Evolutionary conservation across 2,888 invertebrate genomes (phyloP).

Genomic region (Celastrina argiolus): DNA sequence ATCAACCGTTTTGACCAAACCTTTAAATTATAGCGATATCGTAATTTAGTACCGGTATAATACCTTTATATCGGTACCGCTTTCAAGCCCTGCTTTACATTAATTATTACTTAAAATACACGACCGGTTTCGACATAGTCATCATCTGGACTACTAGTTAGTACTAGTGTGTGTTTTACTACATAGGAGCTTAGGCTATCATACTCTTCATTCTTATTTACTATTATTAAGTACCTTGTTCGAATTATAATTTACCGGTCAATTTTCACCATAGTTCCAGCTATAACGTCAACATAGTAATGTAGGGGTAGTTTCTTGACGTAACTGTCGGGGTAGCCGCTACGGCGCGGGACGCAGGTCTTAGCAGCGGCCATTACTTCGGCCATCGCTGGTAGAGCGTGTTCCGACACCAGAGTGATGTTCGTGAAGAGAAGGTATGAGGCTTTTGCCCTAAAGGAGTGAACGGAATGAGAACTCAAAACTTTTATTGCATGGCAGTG

Average conservation of each 20-base stretch:
- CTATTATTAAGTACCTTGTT: too few relatives aligned
- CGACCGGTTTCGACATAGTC: too few relatives aligned
- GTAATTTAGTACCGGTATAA: too few relatives aligned
- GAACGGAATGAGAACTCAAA: not conserved
- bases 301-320: slow-evolving; percentile 77
- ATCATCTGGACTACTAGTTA: too few relatives aligned
- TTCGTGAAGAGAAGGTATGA: slow-evolving; percentile 81
- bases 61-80: too few relatives aligned
- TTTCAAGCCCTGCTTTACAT: too few relatives aligned
- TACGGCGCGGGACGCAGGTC: slow-evolving; percentile 72
- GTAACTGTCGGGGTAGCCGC: slow-evolving; percentile 74
- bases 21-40: too few relatives aligned
- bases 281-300: slow-evolving; percentile 82
- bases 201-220: too few relatives aligned
- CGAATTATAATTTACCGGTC: slow-evolving; percentile 68
- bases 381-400: slow-evolving; percentile 73
- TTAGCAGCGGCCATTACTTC: slow-evolving; percentile 63
- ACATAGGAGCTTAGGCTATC: too few relatives aligned
- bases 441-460: slow-evolving; percentile 50
- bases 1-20: too few relatives aligned
- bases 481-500: not conserved
- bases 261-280: slow-evolving; percentile 75
- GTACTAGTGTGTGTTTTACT: too few relatives aligned
- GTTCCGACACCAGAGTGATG: slow-evolving; percentile 82
- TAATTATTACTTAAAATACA: too few relatives aligned